A percentile compares a stretch with the other conserved stretches of the same genome.
phyloP scores from a whole-genome alignment of 2,888 invertebrate species.

The Perdita meconis region DNA sequence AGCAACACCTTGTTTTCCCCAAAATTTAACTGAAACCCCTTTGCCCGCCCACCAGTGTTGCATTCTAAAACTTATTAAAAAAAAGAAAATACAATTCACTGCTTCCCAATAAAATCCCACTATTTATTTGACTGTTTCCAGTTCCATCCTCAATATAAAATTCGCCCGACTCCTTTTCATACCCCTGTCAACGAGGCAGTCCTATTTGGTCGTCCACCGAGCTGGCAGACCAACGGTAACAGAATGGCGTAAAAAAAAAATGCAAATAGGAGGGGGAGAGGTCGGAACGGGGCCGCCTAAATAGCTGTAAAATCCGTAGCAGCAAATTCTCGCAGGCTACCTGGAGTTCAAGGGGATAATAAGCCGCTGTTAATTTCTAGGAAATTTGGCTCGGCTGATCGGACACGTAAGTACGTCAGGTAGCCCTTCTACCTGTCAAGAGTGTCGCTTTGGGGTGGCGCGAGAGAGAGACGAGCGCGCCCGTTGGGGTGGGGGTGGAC shows the following conservation, averaged over 20 bases:
- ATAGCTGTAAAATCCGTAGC: slow-evolving; percentile 12
- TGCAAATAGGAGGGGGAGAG: background rate
- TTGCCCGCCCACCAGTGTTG: too few species aligned
- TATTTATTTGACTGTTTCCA: background rate
- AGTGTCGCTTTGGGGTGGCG: slow-evolving; percentile 26
- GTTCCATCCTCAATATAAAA: background rate
- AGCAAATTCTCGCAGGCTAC: background rate
- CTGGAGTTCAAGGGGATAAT: slow-evolving; percentile 19
- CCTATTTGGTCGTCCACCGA: background rate
- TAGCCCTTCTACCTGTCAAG: slow-evolving; percentile 57
- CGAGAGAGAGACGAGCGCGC: slow-evolving; percentile 14
- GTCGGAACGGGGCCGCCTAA: background rate
- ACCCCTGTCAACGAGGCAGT: background rate
- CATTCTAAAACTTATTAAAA: too few species aligned
- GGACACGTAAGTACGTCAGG: slow-evolving; percentile 18
- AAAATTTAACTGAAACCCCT: too few species aligned
- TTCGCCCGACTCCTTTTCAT: background rate
- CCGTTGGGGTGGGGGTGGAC: slow-evolving; percentile 64
- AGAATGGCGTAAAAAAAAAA: slow-evolving; percentile 5
- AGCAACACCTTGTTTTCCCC: too few species aligned
- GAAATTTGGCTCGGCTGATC: slow-evolving; percentile 25
- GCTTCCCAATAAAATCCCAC: background rate
- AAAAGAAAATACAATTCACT: too few species aligned
- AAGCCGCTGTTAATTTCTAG: slow-evolving; percentile 18
- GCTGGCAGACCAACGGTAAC: background rate